These are phyloP conservation scores for Pectinophora gossypiella DNA, from an alignment of 1,140 invertebrate species.

Conservation along the genomic window DNA sequence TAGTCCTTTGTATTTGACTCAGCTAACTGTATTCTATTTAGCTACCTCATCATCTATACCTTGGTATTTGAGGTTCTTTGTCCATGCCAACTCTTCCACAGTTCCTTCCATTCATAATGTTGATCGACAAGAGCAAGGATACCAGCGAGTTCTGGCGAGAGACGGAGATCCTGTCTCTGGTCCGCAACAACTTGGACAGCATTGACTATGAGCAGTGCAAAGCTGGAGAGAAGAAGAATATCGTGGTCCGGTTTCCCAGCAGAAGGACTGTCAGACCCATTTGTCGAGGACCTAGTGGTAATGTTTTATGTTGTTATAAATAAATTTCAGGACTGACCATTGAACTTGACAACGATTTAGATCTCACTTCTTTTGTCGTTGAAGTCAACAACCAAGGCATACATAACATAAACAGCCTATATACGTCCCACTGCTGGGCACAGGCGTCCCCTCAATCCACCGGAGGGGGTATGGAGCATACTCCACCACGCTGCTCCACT, in stretches of 20 bases:
- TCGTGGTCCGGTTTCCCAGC: slow-evolving; percentile 28
- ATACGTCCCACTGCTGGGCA: slow-evolving; percentile 30
- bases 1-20: no score
- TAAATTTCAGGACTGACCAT: slow-evolving; percentile 12
- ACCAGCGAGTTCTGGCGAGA: slow-evolving; percentile 59
- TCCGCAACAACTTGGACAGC: slow-evolving; percentile 30
- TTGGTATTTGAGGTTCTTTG: no score
- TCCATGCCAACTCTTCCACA: no score
- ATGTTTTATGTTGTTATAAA: slow-evolving; percentile 27
- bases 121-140: slow-evolving; percentile 47
- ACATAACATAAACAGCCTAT: no score
- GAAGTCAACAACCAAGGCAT: no score
- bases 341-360: no score
- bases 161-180: slow-evolving; percentile 48
- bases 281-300: slow-evolving; percentile 15
- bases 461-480: not conserved
- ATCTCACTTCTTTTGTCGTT: no score
- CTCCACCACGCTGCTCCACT: no score
- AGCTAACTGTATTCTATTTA: no score
- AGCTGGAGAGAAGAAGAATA: slow-evolving; percentile 8
- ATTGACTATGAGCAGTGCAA: slow-evolving; percentile 54
- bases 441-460: slow-evolving; percentile 42
- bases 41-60: no score
- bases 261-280: slow-evolving; percentile 44
- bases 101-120: slow-evolving; percentile 56